Evolutionary conservation across 2,797 vertebrate genomes (phyloP).

Genomic region (Sebastes iracundus): DNA sequence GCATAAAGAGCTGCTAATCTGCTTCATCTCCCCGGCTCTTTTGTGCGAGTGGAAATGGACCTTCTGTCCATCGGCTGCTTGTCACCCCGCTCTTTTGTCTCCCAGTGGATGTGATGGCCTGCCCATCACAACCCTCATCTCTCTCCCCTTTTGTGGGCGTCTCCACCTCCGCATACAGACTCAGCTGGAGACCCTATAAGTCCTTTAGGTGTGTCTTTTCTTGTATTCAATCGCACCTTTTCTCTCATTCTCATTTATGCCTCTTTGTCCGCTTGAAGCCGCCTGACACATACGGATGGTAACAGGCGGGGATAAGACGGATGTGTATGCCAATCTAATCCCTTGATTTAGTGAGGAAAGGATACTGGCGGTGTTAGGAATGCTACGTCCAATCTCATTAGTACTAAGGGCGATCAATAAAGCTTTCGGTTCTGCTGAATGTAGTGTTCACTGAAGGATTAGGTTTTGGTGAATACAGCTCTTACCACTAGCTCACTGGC

Average conservation of each 20-base stretch:
- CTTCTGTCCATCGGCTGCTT: conserved; percentile 74
- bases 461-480: conserved; percentile 32
- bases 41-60: conserved; percentile 82
- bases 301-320: conserved; percentile 54
- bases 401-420: conserved; percentile 65
- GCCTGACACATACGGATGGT: conserved; percentile 40
- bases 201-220: conserved; percentile 50
- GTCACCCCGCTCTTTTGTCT: conserved; percentile 75
- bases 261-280: conserved; percentile 51
- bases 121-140: conserved; percentile 82
- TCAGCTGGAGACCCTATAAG: conserved; percentile 51
- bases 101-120: conserved; percentile 66
- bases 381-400: conserved; percentile 70
- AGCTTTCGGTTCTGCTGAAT: conserved; percentile 58
- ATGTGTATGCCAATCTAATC: conserved; percentile 74
- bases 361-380: conserved; percentile 54
- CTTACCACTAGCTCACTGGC: conserved; percentile 6
- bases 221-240: conserved; percentile 52
- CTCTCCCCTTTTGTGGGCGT: conserved; percentile 48
- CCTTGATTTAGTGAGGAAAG: conserved; percentile 62
- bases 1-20: conserved; percentile 80
- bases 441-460: conserved; percentile 34
- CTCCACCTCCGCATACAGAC: conserved; percentile 26
- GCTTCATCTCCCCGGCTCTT: conserved; percentile 76
- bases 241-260: conserved; percentile 34